These are phyloP conservation scores for Drosophila sturtevanti DNA, from an alignment of 1,140 invertebrate genomes.

Conservation along the genomic window DNA sequence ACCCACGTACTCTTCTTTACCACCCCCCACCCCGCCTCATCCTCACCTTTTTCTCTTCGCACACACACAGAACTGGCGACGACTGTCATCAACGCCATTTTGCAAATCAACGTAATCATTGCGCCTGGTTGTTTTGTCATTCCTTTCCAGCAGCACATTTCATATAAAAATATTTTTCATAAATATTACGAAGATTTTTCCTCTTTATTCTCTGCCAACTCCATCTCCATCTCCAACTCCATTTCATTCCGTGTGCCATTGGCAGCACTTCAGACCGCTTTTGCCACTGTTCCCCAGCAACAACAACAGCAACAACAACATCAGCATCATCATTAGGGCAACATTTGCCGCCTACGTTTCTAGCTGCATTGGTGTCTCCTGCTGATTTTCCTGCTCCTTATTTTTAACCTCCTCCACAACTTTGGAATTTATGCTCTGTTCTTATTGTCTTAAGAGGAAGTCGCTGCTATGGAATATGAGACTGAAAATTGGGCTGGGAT, in stretches of 20 bases:
- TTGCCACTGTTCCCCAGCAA: slow-evolving; percentile 70
- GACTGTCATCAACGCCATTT: slow-evolving; percentile 75
- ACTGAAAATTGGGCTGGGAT: slow-evolving; percentile 22
- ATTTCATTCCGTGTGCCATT: slow-evolving; percentile 11
- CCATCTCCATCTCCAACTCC: neutral
- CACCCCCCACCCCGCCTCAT: neutral
- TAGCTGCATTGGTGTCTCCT: slow-evolving; percentile 47
- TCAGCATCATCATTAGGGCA: slow-evolving; percentile 66
- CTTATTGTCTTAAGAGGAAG: slow-evolving; percentile 76
- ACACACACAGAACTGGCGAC: slow-evolving; percentile 22
- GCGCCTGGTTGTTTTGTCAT: slow-evolving; percentile 63
- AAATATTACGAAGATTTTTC: slow-evolving; percentile 58
- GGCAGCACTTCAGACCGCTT: slow-evolving; percentile 68
- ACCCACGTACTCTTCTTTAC: slow-evolving; percentile 37
- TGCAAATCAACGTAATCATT: slow-evolving; percentile 80
- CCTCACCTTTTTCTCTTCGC: slow-evolving; percentile 18
- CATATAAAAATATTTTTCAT: slow-evolving; percentile 63
- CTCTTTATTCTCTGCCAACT: neutral
- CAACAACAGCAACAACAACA: slow-evolving; percentile 6
- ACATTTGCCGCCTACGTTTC: slow-evolving; percentile 65
- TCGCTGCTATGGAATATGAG: slow-evolving; percentile 8
- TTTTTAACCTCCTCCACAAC: neutral
- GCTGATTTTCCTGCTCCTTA: slow-evolving; percentile 41
- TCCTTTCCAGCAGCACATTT: slow-evolving; percentile 23
- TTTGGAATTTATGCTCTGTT: slow-evolving; percentile 34